Evolutionary conservation across 2,888 invertebrate species (phyloP).

Genomic region (Exephanes ischioxanthus): DNA sequence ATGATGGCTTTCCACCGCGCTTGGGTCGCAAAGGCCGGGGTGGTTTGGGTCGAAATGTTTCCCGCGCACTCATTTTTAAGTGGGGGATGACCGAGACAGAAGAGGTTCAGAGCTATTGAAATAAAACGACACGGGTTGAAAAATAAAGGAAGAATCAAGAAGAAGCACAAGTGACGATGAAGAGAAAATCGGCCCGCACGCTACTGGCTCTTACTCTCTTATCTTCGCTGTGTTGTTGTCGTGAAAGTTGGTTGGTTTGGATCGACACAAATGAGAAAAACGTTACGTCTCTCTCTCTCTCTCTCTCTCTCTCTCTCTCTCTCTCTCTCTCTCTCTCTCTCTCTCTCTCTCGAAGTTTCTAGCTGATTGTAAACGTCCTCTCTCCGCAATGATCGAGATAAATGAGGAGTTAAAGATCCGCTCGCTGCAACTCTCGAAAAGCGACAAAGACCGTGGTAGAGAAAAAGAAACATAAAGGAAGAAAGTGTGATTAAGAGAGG

Average conservation of each 20-base stretch:
- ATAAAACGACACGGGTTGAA: conserved; percentile 45
- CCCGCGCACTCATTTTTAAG: conserved; percentile 50
- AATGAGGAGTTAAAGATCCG: conserved; percentile 50
- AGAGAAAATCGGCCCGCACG: conserved; percentile 29
- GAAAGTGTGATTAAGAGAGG: not conserved
- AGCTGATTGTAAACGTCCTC: conserved; percentile 22
- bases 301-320: no score
- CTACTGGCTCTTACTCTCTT: not conserved
- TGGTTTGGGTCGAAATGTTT: conserved; percentile 29
- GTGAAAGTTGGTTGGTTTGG: conserved; percentile 30
- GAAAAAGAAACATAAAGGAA: conserved; percentile 22
- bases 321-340: no score
- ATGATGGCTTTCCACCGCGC: conserved; percentile 46
- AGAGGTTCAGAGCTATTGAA: conserved; percentile 39
- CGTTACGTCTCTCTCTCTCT: not conserved
- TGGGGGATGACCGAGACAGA: conserved; percentile 35
- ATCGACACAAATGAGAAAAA: conserved; percentile 32
- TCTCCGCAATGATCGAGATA: conserved; percentile 48
- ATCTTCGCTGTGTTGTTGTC: conserved; percentile 17
- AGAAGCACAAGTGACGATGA: conserved; percentile 27
- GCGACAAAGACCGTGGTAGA: conserved; percentile 12
- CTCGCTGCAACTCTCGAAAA: conserved; percentile 29
- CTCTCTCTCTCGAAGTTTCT: not conserved
- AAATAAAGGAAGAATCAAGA: conserved; percentile 31
- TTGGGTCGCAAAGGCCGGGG: not conserved